Evolutionary conservation across 2,797 vertebrate genomes (phyloP).

Genomic region (Pristis pectinata): DNA sequence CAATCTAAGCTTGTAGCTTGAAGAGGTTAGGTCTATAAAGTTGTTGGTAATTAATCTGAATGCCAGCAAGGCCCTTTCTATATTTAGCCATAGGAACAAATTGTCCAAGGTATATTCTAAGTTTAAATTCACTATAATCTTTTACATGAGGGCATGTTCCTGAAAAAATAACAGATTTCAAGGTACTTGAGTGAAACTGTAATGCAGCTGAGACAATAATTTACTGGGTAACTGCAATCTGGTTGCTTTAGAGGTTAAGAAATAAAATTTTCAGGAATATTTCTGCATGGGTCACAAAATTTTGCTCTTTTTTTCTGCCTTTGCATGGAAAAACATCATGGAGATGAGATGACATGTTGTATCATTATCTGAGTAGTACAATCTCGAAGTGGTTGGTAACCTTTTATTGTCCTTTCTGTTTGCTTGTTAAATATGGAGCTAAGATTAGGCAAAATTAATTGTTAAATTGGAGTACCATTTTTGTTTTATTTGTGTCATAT

Average conservation of each 20-base stretch:
- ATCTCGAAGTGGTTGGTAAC: not conserved
- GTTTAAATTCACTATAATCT: not conserved
- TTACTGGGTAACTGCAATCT: not conserved
- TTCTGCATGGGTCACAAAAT: not conserved
- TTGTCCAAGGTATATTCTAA: not conserved
- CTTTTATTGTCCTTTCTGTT: not conserved
- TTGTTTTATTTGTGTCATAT: not conserved
- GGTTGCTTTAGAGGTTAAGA: not conserved
- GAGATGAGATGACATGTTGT: not conserved
- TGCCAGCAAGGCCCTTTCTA: not conserved
- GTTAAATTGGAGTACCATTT: not conserved
- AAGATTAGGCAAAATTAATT: not conserved
- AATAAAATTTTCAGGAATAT: not conserved
- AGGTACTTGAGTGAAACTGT: not conserved
- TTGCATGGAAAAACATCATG: not conserved
- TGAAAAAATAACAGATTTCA: not conserved
- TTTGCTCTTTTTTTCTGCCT: not conserved
- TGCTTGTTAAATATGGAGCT: not conserved
- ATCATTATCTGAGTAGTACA: not conserved
- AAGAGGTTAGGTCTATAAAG: not conserved
- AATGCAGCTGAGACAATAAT: not conserved
- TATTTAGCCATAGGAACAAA: not conserved
- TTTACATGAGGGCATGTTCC: not conserved
- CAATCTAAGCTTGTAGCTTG: too few relatives aligned
- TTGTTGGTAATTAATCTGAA: not conserved